These are phyloP conservation scores for Aphelenchoides fujianensis DNA, from an alignment of 1,140 invertebrate genomes.

Conservation along the genomic window DNA sequence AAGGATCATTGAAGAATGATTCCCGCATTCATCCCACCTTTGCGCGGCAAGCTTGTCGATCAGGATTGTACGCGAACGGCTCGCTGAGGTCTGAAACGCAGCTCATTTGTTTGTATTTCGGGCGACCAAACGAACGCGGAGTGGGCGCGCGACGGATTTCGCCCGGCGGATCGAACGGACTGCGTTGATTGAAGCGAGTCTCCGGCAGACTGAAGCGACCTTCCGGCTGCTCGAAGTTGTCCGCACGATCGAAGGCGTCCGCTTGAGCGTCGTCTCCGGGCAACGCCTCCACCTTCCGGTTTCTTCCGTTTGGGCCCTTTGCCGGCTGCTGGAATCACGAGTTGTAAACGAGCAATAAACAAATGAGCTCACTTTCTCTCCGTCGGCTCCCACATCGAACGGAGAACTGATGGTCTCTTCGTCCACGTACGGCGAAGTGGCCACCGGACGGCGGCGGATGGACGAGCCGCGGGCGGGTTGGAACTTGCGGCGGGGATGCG, in stretches of 20 bases:
- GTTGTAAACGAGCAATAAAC: not conserved
- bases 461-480: not conserved
- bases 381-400: constrained; percentile 26
- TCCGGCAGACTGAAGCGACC: constrained; percentile 20
- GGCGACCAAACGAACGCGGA: constrained; percentile 3
- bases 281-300: not conserved
- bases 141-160: constrained; percentile 33
- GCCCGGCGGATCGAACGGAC: constrained; percentile 30
- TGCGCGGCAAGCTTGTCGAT: constrained; percentile 2
- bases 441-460: not conserved
- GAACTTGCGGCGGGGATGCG: not conserved
- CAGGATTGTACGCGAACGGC: not conserved
- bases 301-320: not conserved
- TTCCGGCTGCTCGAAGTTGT: not conserved
- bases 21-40: not conserved
- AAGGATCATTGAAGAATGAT: not conserved
- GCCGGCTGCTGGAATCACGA: not conserved
- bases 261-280: constrained; percentile 9
- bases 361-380: not conserved
- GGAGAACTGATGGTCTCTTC: constrained; percentile 33
- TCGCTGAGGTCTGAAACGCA: not conserved
- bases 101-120: not conserved
- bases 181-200: constrained; percentile 31
- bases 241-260: constrained; percentile 6
- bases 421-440: constrained; percentile 27